Conservation (phyloP, 1,140 invertebrate species). For the Drosophila lacteicornis region DNA sequence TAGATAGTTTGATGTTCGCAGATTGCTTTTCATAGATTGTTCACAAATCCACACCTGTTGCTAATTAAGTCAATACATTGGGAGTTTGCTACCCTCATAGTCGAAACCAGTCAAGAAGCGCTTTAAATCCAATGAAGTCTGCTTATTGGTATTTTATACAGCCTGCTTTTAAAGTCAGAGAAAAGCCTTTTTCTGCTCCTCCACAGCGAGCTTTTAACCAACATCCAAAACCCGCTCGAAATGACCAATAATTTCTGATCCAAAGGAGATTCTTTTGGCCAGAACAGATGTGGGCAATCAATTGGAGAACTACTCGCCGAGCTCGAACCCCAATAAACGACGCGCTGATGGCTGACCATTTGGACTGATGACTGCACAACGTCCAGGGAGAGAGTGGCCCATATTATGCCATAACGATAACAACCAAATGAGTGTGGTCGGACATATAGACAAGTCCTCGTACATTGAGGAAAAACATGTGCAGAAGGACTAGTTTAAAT, state of each 20-base stretch:
- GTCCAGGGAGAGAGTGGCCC: slow-evolving; percentile 38
- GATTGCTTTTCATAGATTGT: background rate
- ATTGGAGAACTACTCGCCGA: slow-evolving; percentile 41
- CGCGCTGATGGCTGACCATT: slow-evolving; percentile 63
- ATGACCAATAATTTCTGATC: slow-evolving; percentile 29
- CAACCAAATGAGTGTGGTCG: slow-evolving; percentile 55
- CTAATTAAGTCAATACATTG: background rate
- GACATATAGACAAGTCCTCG: slow-evolving; percentile 4
- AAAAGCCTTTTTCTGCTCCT: slow-evolving; percentile 2
- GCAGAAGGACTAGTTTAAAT: background rate
- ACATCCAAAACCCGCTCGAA: slow-evolving; percentile 23
- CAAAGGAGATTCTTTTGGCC: slow-evolving; percentile 16
- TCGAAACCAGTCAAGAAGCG: background rate
- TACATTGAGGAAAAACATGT: slow-evolving; percentile 16
- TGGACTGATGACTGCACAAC: slow-evolving; percentile 54
- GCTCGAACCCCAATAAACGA: slow-evolving; percentile 59
- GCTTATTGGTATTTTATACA: background rate
- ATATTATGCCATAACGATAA: slow-evolving; percentile 78
- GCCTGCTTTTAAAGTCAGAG: background rate
- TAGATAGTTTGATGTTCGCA: background rate
- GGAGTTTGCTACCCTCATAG: background rate
- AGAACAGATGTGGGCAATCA: slow-evolving; percentile 43
- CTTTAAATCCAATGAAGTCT: background rate
- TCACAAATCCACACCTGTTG: slow-evolving; percentile 9
- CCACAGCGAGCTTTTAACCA: slow-evolving; percentile 2